phyloP scores from a whole-genome alignment of 2,113 vertebrate genomes.

The Anguilla japonica region DNA sequence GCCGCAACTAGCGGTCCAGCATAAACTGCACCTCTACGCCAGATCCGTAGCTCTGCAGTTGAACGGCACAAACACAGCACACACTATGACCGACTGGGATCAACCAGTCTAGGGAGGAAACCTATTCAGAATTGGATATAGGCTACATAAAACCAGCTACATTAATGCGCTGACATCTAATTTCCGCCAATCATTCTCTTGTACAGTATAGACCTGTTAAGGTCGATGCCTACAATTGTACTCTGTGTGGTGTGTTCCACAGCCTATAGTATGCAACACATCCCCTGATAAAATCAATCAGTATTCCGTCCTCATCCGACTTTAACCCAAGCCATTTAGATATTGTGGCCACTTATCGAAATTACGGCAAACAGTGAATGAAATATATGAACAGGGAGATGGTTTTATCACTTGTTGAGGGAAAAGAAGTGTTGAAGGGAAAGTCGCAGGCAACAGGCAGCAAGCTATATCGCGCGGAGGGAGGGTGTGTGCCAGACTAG shows the following conservation, averaged over 20 bases:
- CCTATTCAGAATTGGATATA: not conserved
- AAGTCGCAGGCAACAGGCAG: slow-evolving; percentile 3
- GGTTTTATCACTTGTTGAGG: not conserved
- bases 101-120: not conserved
- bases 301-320: not conserved
- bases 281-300: not conserved
- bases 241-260: not conserved
- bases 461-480: not conserved
- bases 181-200: not conserved
- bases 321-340: slow-evolving; percentile 6
- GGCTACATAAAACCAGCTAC: not conserved
- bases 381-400: not conserved
- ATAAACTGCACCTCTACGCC: slow-evolving; percentile 24
- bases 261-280: not conserved
- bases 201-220: not conserved
- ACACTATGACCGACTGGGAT: slow-evolving; percentile 3
- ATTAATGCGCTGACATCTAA: not conserved
- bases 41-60: slow-evolving; percentile 15
- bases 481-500: not conserved
- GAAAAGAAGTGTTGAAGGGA: not conserved
- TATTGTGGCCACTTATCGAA: slow-evolving; percentile 1
- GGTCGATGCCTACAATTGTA: not conserved
- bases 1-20: slow-evolving; percentile 9
- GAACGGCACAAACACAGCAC: not conserved
- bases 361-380: not conserved